A percentile compares a stretch with the other conserved stretches of the same genome.
These are phyloP conservation scores for Crenuchus spilurus DNA, from an alignment of 2,797 vertebrate species.

Conservation along the genomic window DNA sequence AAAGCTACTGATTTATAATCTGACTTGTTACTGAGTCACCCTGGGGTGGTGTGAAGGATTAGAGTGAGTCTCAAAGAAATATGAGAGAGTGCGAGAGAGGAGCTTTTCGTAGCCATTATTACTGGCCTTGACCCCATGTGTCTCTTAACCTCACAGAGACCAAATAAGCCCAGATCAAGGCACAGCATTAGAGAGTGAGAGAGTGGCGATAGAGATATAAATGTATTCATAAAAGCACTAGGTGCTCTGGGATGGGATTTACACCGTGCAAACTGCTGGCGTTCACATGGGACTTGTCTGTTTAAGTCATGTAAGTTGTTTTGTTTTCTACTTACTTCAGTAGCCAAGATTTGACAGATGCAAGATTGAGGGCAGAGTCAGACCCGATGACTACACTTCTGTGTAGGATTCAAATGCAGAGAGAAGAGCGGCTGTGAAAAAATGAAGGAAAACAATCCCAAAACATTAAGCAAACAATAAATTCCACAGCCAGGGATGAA, in stretches of 20 bases:
- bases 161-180: constrained; percentile 88
- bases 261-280: constrained; percentile 80
- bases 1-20: constrained; percentile 67
- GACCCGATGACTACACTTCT: too few species aligned
- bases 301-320: constrained; percentile 41
- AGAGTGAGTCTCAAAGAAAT: constrained; percentile 69
- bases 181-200: constrained; percentile 49
- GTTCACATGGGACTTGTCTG: constrained; percentile 26
- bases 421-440: too few species aligned
- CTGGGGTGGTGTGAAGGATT: constrained; percentile 71
- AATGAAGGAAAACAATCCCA: too few species aligned
- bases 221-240: constrained; percentile 83
- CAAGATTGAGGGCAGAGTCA: too few species aligned
- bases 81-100: constrained; percentile 65
- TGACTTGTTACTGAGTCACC: constrained; percentile 75
- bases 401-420: too few species aligned
- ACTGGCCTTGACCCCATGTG: constrained; percentile 81
- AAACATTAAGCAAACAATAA: too few species aligned
- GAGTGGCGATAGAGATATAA: constrained; percentile 25
- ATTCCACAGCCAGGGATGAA: too few species aligned
- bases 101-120: constrained; percentile 82
- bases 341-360: too few species aligned
- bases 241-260: constrained; percentile 79
- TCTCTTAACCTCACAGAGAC: constrained; percentile 77
- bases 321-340: too few species aligned